A percentile compares a stretch with the other conserved stretches of the same genome.
phyloP scores from a whole-genome alignment of 2,888 invertebrate genomes.

The Nemurella pictetii region DNA sequence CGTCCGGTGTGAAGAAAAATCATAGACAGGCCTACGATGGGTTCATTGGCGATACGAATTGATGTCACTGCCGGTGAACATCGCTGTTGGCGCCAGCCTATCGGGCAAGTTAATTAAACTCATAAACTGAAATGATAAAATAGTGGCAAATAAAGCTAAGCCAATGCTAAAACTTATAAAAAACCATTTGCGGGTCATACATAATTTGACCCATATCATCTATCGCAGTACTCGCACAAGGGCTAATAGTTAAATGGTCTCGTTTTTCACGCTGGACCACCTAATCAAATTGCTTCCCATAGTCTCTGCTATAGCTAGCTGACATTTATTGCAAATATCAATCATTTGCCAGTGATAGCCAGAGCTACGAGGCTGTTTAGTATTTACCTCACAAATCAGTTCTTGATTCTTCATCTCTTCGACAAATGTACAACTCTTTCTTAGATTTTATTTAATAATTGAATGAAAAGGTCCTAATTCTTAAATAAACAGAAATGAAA shows the following conservation, averaged over 20 bases:
- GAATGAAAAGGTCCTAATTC: too few species aligned
- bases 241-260: not conserved
- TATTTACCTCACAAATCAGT: too few species aligned
- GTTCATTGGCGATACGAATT: not conserved
- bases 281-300: not conserved
- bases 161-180: not conserved
- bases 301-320: not conserved
- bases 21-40: not conserved
- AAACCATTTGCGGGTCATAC: not conserved
- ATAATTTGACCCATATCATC: not conserved
- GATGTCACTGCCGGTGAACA: not conserved
- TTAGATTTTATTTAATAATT: too few species aligned
- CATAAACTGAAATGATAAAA: not conserved
- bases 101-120: not conserved
- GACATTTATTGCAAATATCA: not conserved
- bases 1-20: not conserved
- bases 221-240: not conserved
- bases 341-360: too few species aligned
- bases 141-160: not conserved
- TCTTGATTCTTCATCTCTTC: too few species aligned
- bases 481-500: too few species aligned
- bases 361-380: too few species aligned
- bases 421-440: too few species aligned
- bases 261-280: not conserved
- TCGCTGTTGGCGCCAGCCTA: too few species aligned